A percentile compares a stretch with the other conserved stretches of the same genome.
These are phyloP conservation scores for Eidolon helvum DNA, from an alignment of 2,113 vertebrate genomes.

Conservation along the genomic window DNA sequence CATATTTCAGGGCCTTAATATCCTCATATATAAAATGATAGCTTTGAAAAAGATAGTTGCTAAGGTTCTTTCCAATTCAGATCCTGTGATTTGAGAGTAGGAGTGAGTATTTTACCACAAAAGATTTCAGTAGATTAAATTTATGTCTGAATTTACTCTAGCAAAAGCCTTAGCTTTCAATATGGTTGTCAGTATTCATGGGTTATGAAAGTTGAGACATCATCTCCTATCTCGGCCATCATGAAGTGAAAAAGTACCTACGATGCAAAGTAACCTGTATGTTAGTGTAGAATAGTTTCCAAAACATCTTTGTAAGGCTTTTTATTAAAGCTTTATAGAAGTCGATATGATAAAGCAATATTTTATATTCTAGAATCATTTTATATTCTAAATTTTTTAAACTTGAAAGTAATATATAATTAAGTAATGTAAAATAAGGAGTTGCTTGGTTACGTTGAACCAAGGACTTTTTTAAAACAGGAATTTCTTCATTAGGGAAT, in stretches of 20 bases:
- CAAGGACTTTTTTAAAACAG: background rate
- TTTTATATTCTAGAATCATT: background rate
- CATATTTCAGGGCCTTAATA: background rate
- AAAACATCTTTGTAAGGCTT: background rate
- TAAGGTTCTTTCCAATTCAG: background rate
- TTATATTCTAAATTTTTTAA: slow-evolving; percentile 38
- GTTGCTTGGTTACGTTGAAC: background rate
- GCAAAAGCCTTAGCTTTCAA: background rate
- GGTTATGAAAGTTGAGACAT: background rate
- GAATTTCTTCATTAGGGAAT: background rate
- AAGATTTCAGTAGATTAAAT: background rate
- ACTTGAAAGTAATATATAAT: slow-evolving; percentile 7
- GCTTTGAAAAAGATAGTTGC: background rate
- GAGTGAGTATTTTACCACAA: background rate
- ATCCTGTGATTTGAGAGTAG: slow-evolving; percentile 12
- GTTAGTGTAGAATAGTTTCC: background rate
- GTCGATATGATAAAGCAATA: background rate
- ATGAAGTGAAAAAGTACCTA: background rate
- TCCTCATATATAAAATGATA: background rate
- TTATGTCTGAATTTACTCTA: background rate
- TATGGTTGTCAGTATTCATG: background rate
- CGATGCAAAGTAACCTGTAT: background rate
- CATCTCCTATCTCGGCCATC: background rate
- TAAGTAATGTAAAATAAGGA: slow-evolving; percentile 36
- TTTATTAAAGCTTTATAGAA: slow-evolving; percentile 17